A percentile compares a stretch with the other conserved stretches of the same genome.
These are phyloP conservation scores for Gasterosteus nipponicus DNA, from an alignment of 2,113 vertebrate species.

Conservation along the genomic window DNA sequence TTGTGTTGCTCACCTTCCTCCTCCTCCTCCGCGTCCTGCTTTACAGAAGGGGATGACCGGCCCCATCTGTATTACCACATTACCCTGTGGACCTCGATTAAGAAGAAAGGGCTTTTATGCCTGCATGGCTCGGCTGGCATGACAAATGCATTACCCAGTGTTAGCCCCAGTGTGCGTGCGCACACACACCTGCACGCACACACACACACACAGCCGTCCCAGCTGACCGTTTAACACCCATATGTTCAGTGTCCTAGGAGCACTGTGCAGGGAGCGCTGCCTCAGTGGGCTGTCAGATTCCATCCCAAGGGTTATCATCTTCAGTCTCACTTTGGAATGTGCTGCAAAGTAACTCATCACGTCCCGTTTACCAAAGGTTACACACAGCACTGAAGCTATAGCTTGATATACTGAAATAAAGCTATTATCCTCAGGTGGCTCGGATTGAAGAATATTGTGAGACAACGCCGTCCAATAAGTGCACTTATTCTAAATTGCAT, in stretches of 20 bases:
- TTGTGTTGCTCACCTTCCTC: constrained; percentile 47
- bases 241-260: constrained; percentile 47
- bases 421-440: constrained; percentile 5
- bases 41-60: constrained; percentile 58
- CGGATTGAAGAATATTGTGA: not conserved
- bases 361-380: constrained; percentile 8
- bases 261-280: constrained; percentile 23
- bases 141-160: constrained; percentile 58
- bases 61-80: constrained; percentile 69
- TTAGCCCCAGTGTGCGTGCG: constrained; percentile 11
- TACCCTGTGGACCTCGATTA: constrained; percentile 56
- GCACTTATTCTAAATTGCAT: not conserved
- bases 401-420: no score
- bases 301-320: constrained; percentile 8
- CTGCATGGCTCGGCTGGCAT: constrained; percentile 52
- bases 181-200: constrained; percentile 9
- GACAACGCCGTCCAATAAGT: not conserved
- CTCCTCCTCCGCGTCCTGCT: constrained; percentile 21
- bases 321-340: constrained; percentile 27
- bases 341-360: constrained; percentile 39
- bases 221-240: constrained; percentile 60
- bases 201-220: constrained; percentile 27
- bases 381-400: not conserved
- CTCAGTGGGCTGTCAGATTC: constrained; percentile 26
- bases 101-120: constrained; percentile 59